phyloP scores from a whole-genome alignment of 2,113 vertebrate genomes.

The Oreamnos americanus region DNA sequence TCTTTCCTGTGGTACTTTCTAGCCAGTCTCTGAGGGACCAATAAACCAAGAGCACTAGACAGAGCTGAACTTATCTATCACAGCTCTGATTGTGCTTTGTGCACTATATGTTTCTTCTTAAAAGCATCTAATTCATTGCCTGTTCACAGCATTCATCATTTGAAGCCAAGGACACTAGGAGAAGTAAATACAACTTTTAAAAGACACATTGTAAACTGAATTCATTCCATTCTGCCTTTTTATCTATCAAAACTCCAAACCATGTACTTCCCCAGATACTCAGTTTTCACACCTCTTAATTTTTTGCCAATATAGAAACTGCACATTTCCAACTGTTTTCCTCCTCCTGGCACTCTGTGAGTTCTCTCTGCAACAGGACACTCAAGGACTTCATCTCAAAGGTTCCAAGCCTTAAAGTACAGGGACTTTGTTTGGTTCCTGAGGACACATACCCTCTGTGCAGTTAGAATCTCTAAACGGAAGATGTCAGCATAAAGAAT shows the following conservation, averaged over 20 bases:
- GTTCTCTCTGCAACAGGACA: neutral
- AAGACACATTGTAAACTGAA: conserved; percentile 20
- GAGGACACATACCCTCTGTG: neutral
- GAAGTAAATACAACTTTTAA: conserved; percentile 52
- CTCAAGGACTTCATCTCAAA: neutral
- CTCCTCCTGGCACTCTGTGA: neutral
- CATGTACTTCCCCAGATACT: neutral
- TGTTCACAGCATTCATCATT: neutral
- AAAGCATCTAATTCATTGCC: neutral
- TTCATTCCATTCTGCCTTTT: conserved; percentile 13
- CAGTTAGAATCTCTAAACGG: neutral
- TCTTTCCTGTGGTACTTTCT: neutral
- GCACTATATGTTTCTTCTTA: neutral
- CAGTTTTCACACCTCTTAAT: neutral
- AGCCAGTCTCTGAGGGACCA: conserved; percentile 56
- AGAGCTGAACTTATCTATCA: conserved; percentile 15
- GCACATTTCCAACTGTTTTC: neutral
- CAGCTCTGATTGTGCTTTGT: neutral
- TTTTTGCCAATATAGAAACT: neutral
- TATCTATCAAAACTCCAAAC: neutral
- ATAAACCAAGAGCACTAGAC: conserved; percentile 28
- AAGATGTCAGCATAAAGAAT: neutral
- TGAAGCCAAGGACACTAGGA: neutral
- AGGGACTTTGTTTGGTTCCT: neutral
- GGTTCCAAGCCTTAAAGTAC: neutral